Evolutionary conservation across 2,797 vertebrate genomes (phyloP).

Genomic region (Cephalopachus bancanus): DNA sequence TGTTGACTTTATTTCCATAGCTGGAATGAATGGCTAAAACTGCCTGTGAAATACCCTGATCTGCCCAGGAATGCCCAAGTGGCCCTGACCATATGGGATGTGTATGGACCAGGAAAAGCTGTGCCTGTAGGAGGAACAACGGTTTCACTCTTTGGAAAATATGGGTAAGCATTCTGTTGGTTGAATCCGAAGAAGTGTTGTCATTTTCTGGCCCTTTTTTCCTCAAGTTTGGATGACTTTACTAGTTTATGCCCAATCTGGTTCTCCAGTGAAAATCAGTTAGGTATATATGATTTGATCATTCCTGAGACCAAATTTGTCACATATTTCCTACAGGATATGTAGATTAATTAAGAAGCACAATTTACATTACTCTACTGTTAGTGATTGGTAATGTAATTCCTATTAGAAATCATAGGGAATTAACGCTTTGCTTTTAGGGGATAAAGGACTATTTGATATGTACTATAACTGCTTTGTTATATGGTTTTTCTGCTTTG

Average conservation of each 20-base stretch:
- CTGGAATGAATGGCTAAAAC: constrained; percentile 98
- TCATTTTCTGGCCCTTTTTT: background rate
- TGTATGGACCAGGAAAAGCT: constrained; percentile 97
- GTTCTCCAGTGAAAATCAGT: constrained; percentile 9
- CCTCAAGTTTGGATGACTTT: background rate
- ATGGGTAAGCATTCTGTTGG: constrained; percentile 86
- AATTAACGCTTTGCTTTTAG: background rate
- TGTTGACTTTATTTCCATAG: constrained; percentile 86
- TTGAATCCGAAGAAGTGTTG: fast-evolving
- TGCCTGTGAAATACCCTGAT: constrained; percentile 98
- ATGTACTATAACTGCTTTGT: background rate
- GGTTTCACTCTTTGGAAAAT: constrained; percentile 98
- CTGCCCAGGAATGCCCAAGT: constrained; percentile 97
- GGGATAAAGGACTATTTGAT: background rate
- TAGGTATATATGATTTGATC: background rate
- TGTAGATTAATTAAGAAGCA: constrained; percentile 17
- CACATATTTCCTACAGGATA: background rate
- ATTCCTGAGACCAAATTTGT: constrained; percentile 14
- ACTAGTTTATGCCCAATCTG: background rate
- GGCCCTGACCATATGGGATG: constrained; percentile 98
- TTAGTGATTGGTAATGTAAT: background rate
- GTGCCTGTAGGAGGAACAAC: constrained; percentile 98
- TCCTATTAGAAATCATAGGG: background rate
- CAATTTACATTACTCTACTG: background rate
- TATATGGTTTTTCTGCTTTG: background rate